Evolutionary conservation across 2,113 vertebrate species (phyloP), one percentile per base, ranked within the genome.

Genomic region (Dromas ardeola): DNA sequence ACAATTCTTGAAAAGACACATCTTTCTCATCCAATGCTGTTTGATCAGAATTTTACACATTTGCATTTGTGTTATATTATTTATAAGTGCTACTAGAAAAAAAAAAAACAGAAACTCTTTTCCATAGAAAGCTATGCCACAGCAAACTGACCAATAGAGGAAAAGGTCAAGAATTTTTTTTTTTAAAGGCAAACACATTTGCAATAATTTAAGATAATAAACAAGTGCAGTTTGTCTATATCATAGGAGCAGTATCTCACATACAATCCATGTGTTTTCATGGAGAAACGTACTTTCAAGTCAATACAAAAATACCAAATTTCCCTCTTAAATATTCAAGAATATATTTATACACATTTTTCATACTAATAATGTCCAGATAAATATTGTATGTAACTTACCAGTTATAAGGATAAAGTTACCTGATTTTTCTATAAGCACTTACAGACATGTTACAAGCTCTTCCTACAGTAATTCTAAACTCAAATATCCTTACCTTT

Each of bases 401-500:
- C 38, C 69, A 93, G 4, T 84, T 74, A 82, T 30, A 94, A 73
- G 77, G 47, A 52, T 78, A 85, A 93, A 95, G 86, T 43, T 55
- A 76, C 21, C 43, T 15, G 32, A 42, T 93, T 91, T 94, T 93
- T 74, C 72, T 81, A 32, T 26, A 71, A 90, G 66, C 77, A 77
- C 63, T 92, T 76, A 69, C 58, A 95, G 34, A 53, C 77, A 89
- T 3, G 3, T 34, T n/a, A 82, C 0, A 1, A 88, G 84, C 67
- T 81, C 8, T 2, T 92, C 53, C 66, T 22, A 82, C 2, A 71
- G 50, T 20, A 94, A 93, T 81, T 42, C 70, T 77, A 70, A 82
- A 92, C 85, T 74, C 88, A 82, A 81, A 27, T 38, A 93, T 86
- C 95, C 98, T 99, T 98, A 99, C 99, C 99, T 98, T 98, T 99